A percentile compares a stretch with the other conserved stretches of the same genome.
Evolutionary conservation across 2,113 vertebrate species (phyloP).

Genomic region (Aramus guarauna): DNA sequence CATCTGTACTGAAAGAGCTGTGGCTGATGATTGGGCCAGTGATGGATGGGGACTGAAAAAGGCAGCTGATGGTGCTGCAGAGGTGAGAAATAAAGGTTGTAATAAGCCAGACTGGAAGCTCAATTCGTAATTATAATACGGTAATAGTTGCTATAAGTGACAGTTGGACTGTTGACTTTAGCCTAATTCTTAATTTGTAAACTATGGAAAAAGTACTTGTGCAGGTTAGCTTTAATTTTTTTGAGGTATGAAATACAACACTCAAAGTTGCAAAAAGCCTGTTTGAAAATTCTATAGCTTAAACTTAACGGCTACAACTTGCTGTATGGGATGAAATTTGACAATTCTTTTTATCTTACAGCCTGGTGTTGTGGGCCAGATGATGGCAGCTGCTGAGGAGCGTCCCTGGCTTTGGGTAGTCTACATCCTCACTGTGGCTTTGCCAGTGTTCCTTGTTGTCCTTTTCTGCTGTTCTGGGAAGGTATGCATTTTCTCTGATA

Average conservation of each 20-base stretch:
- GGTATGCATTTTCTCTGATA: constrained; percentile 67
- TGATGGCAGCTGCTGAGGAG: constrained; percentile 92
- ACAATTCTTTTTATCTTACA: constrained; percentile 54
- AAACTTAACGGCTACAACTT: not conserved
- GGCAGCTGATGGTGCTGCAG: constrained; percentile 92
- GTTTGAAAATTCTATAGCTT: not conserved
- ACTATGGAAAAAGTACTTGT: not conserved
- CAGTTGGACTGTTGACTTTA: not conserved
- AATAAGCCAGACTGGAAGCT: not conserved
- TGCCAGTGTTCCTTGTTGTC: constrained; percentile 90
- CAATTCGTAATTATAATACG: not conserved
- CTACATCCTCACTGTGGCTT: constrained; percentile 90
- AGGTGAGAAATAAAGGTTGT: constrained; percentile 73
- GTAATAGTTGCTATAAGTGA: not conserved
- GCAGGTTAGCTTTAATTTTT: not conserved
- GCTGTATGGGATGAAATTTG: not conserved
- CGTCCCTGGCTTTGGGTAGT: constrained; percentile 97
- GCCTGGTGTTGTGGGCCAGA: constrained; percentile 92
- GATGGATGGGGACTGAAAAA: constrained; percentile 97
- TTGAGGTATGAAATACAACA: not conserved
- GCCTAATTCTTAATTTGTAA: not conserved
- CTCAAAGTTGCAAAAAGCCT: not conserved
- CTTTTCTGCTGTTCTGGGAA: constrained; percentile 98
- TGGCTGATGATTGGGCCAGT: constrained; percentile 88
- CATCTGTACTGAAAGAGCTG: constrained; percentile 84